Percentiles rank a stretch among this genome's conserved stretches.
phyloP scores from a whole-genome alignment of 92 coral and sea anemone genomes.

The Blastomussa wellsi region DNA sequence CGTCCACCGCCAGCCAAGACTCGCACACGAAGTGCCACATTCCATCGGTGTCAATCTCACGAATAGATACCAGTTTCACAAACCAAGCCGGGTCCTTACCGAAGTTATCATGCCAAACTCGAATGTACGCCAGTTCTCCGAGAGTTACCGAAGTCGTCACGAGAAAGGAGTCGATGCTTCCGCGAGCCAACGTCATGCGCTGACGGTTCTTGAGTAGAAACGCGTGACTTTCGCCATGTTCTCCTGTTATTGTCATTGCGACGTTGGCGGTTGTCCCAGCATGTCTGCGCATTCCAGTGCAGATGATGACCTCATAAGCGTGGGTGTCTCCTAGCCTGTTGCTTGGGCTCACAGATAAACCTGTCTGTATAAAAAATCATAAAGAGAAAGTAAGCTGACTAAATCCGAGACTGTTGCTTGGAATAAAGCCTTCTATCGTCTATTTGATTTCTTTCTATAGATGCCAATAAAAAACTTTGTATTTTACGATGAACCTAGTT shows the following conservation, averaged over 20 bases:
- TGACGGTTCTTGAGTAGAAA: constrained; percentile 68
- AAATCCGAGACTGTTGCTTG: not conserved
- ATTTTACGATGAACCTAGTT: not conserved
- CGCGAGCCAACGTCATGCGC: constrained; percentile 63
- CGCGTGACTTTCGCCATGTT: constrained; percentile 72
- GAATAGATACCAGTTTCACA: constrained; percentile 76
- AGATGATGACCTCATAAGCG: constrained; percentile 75
- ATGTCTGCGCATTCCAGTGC: constrained; percentile 87
- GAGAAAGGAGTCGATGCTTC: constrained; percentile 74
- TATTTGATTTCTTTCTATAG: not conserved
- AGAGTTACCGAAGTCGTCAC: constrained; percentile 78
- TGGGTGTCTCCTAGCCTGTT: constrained; percentile 63
- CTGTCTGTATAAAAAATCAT: constrained; percentile 49
- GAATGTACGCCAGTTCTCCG: constrained; percentile 79
- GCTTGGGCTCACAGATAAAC: constrained; percentile 82
- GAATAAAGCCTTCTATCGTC: not conserved
- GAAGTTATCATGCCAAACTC: constrained; percentile 95
- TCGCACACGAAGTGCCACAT: constrained; percentile 81
- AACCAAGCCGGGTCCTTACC: constrained; percentile 94
- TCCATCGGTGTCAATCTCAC: constrained; percentile 68
- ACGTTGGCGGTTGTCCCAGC: constrained; percentile 98
- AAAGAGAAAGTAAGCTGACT: not conserved
- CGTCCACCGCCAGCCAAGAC: constrained; percentile 97
- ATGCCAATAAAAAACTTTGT: not conserved
- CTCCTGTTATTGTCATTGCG: constrained; percentile 85